Conservation (phyloP, 2,113 vertebrate species). For the Rhinogobius similis region DNA sequence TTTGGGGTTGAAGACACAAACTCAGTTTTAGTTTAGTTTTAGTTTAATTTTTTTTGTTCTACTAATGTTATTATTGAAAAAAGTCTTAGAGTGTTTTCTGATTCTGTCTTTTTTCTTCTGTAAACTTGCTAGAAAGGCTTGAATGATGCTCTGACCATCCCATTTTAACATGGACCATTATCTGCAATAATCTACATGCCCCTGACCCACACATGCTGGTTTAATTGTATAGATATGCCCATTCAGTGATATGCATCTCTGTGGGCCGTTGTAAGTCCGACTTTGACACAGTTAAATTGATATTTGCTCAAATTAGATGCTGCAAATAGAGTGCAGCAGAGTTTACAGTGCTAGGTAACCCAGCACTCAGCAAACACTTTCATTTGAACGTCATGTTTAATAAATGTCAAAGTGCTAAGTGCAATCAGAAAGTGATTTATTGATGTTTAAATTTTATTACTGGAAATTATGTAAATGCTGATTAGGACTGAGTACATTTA, state of each 20-base stretch:
- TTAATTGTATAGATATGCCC: not conserved
- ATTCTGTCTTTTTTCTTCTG: not conserved
- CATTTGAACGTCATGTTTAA: slow-evolving; percentile 5
- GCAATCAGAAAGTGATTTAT: slow-evolving; percentile 27
- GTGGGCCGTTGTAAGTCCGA: not conserved
- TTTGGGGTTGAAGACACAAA: too few species aligned
- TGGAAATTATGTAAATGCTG: slow-evolving; percentile 29
- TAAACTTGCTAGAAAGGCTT: not conserved
- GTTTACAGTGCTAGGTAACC: slow-evolving; percentile 6
- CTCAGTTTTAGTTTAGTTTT: too few species aligned
- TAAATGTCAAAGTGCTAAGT: slow-evolving; percentile 26
- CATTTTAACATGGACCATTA: not conserved
- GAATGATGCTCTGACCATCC: not conserved
- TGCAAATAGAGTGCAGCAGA: slow-evolving; percentile 11
- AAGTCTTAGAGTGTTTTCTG: too few species aligned
- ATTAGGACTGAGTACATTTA: not conserved
- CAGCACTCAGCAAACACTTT: slow-evolving; percentile 7
- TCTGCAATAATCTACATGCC: slow-evolving; percentile 7
- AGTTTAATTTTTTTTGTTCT: too few species aligned
- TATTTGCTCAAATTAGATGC: slow-evolving; percentile 3
- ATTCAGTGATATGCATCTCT: not conserved
- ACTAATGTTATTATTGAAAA: too few species aligned
- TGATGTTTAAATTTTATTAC: slow-evolving; percentile 16
- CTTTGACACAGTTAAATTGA: slow-evolving; percentile 13
- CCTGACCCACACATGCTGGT: not conserved